A percentile compares a stretch with the other conserved stretches of the same genome.
Evolutionary conservation across 2,113 vertebrate species (phyloP).

Genomic region (Arvicanthis niloticus): DNA sequence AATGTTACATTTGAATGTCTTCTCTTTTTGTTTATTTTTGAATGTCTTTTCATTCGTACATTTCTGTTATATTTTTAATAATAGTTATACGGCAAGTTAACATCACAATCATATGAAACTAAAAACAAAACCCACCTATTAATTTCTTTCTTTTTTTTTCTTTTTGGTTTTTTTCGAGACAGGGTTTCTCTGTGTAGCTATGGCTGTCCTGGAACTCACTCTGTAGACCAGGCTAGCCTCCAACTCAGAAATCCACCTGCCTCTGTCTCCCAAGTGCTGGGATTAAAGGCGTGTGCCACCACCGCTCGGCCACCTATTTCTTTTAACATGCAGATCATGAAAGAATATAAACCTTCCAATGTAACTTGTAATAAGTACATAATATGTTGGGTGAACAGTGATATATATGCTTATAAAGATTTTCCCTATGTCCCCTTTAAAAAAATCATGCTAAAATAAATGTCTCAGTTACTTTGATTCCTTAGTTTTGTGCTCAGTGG

Average conservation of each 20-base stretch:
- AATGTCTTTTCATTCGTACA: background rate
- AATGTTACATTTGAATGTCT: background rate
- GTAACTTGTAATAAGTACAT: background rate
- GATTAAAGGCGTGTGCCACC: too few relatives aligned
- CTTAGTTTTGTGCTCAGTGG: conserved; percentile 14
- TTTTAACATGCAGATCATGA: background rate
- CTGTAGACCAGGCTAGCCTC: too few relatives aligned
- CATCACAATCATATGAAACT: background rate
- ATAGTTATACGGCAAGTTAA: background rate
- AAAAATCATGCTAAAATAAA: background rate
- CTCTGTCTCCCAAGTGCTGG: too few relatives aligned
- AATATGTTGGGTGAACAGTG: background rate
- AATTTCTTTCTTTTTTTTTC: too few relatives aligned
- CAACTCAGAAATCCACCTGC: too few relatives aligned
- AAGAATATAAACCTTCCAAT: background rate
- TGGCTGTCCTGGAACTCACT: too few relatives aligned
- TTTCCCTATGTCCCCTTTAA: background rate
- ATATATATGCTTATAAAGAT: background rate
- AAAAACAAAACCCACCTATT: background rate
- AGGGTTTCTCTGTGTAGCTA: too few relatives aligned
- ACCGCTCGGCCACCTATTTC: background rate
- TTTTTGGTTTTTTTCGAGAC: too few relatives aligned
- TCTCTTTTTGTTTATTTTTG: background rate
- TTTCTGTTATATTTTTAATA: background rate
- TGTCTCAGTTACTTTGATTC: background rate